Evolutionary conservation across 2,888 invertebrate genomes (phyloP), one percentile per base, ranked within the genome.

Genomic region (Rhaphigaster nebulosa): DNA sequence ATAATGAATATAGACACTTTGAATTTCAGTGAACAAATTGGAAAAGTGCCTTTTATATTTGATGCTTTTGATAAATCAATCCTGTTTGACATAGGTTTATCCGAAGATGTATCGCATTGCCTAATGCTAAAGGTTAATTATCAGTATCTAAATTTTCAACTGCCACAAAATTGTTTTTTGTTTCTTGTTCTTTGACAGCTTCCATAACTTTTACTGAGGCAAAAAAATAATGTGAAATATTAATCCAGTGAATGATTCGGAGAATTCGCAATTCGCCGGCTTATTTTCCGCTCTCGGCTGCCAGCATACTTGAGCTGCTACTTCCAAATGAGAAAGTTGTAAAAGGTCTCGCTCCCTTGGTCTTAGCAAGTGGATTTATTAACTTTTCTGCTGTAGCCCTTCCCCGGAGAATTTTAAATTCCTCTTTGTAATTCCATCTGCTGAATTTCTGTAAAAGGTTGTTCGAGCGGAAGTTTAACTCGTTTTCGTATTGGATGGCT

Each of bases 391-490:
- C n/a, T 84, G 45, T 45, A n/a, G n/a, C 26, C 76, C 26, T n/a
- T 84, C 13, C 5, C 15, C 23, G 12, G 45, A 50, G 45, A 45
- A 45, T 84, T 84, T 84, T 84, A 84, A 76, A 84, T 84, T 84
- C 84, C 45, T 45, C 26, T n/a, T 45, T 41, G 84, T 84, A 84
- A 84, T 84, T 84, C 70, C 70, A 76, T 76, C 70, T 76, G 70
- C 70, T 70, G 38, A 76, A 76, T 38, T 38, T 29, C 65, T 18
- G 13, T 76, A 1, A 38, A 38, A 76, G 38, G 34, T 76, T 20
- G 20, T 38, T 76, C 70, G 38, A 76, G 34, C 20, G 38, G 34
- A 76, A 76, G 70, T 76, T 76, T 34, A 38, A 34, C 70, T 76
- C 38, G 70, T 76, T 18, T 38, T 12, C 18, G 4, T 23, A 76